phyloP scores from a whole-genome alignment of 2,797 vertebrate genomes.

The Anabacerthia variegaticeps region DNA sequence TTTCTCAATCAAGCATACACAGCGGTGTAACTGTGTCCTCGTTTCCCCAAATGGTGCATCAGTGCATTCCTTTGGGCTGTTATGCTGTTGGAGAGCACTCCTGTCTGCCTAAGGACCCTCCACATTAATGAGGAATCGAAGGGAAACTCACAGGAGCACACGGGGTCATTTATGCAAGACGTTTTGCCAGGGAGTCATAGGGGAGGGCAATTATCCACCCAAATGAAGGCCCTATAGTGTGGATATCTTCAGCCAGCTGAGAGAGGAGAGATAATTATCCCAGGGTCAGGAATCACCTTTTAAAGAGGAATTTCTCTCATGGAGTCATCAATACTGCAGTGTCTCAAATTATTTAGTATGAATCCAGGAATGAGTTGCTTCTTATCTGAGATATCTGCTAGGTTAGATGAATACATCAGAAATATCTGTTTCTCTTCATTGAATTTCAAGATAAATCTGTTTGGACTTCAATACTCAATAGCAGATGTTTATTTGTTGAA shows the following conservation, averaged over 20 bases:
- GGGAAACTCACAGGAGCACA: not conserved
- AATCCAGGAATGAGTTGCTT: not conserved
- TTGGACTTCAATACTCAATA: not conserved
- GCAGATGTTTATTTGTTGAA: not conserved
- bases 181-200: not conserved
- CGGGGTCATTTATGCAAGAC: not conserved
- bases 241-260: not conserved
- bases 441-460: not conserved
- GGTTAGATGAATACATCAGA: not conserved
- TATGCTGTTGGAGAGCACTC: not conserved
- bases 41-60: not conserved
- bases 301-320: not conserved
- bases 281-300: not conserved
- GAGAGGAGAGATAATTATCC: not conserved
- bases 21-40: not conserved
- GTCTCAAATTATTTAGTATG: not conserved
- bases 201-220: not conserved
- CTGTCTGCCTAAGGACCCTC: not conserved
- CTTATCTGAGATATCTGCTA: not conserved
- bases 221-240: not conserved
- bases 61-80: fast-evolving
- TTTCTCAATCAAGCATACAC: not conserved
- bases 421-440: not conserved
- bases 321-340: not conserved
- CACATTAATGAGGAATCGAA: fast-evolving